A percentile compares a stretch with the other conserved stretches of the same genome.
Evolutionary conservation across 2,888 invertebrate genomes (phyloP).

Genomic region (Stenchaetothrips biformis): DNA sequence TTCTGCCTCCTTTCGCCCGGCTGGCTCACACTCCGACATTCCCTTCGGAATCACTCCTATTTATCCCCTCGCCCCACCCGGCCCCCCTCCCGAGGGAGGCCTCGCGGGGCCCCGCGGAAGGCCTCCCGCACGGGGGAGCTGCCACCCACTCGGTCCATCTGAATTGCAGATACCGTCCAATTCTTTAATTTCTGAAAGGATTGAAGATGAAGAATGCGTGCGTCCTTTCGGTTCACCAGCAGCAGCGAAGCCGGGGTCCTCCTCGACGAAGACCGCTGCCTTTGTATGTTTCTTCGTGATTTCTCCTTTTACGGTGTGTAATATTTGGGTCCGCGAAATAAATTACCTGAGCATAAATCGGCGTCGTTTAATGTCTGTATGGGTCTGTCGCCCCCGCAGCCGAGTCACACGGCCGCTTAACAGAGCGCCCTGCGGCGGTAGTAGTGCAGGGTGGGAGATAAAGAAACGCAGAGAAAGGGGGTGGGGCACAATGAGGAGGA

Average conservation of each 20-base stretch:
- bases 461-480: not conserved
- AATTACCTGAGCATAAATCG: too few species aligned
- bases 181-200: conserved; percentile 19
- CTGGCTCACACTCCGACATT: not conserved
- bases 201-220: conserved; percentile 19
- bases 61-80: not conserved
- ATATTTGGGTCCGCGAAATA: too few species aligned
- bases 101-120: not conserved
- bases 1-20: not conserved
- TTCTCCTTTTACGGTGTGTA: too few species aligned
- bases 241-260: too few species aligned
- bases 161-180: conserved; percentile 18
- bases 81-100: not conserved
- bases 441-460: not conserved
- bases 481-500: conserved; percentile 16
- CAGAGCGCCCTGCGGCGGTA: too few species aligned
- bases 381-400: too few species aligned
- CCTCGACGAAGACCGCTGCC: too few species aligned
- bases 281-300: too few species aligned
- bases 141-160: not conserved
- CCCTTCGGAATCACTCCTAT: not conserved
- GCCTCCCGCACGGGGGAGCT: too few species aligned
- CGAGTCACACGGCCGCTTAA: too few species aligned
- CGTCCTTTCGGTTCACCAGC: not conserved
- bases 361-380: too few species aligned